Evolutionary conservation across 2,888 invertebrate genomes (phyloP), one percentile per base, ranked within the genome.

Genomic region (Drosophila macrothrix): DNA sequence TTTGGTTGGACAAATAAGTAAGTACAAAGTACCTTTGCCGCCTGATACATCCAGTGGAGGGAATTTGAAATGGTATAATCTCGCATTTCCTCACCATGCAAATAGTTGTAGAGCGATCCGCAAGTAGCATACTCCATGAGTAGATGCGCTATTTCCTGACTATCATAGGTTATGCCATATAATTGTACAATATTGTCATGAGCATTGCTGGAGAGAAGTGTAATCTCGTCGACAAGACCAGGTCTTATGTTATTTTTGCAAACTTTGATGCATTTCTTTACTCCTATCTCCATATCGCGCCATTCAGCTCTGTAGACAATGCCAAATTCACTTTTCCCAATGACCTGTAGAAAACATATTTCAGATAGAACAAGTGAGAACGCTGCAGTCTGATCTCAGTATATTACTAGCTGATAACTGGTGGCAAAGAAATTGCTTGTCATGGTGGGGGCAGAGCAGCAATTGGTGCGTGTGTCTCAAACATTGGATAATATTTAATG

Each of bases 1-100:
- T n/a, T 39, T 25, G 6, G 14, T 7, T 5, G 3, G n/a, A 19
- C 28, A 16, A 19, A 55, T 19, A 41, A 16, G 14, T 14, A 16
- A 56, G 4, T 14, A 9, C 0, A 28, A 16, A 19, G 22, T 53
- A 64, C 64, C 46, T 55, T 22, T 29, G 55, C 64, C 5, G 29
- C 35, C 29, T 64, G 64, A 1, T 43, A 35, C 49, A 64, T 49
- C 64, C 64, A 64, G 41, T 39, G 16, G n/a, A 64, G n/a, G 10
- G 49, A 37, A 25, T 31, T 12, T 4, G 10, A 12, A 3, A 9
- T 33, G 19, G 53, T 16, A 54, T 62, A 62, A 22, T 43, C 22
- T 28, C 16, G 31, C 31, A 35, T 41, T 31, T 41, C 19, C 19
- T 50, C 14, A 16, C 22, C 31, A 64, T 64, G 64, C 54, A 64